Percentiles rank a stretch among this genome's conserved stretches.
Evolutionary conservation across 2,797 vertebrate genomes (phyloP).

Genomic region (Poeciliopsis turneri): DNA sequence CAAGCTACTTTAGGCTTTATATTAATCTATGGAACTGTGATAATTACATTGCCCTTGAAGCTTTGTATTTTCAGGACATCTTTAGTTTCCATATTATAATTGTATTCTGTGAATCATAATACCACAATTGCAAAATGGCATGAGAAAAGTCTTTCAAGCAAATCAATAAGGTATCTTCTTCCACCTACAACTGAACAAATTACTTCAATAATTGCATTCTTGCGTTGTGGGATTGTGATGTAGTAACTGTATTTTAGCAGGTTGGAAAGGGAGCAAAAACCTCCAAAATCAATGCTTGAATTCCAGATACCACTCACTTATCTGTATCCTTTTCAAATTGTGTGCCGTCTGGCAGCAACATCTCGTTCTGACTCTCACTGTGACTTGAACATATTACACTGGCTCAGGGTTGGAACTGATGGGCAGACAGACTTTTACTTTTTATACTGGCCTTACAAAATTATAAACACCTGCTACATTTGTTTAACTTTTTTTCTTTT

Average conservation of each 20-base stretch:
- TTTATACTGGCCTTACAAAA: neutral
- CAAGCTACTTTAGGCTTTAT: neutral
- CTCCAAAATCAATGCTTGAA: neutral
- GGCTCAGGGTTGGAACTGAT: neutral
- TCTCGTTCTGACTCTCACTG: neutral
- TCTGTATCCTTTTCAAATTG: neutral
- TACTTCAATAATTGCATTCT: conserved; percentile 4
- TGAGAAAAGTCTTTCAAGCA: neutral
- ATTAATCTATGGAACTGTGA: neutral
- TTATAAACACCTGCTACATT: neutral
- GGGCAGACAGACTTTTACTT: neutral
- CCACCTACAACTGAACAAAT: neutral
- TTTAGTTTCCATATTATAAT: neutral
- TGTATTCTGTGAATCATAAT: neutral
- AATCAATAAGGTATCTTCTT: conserved; percentile 1
- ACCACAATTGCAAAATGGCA: neutral
- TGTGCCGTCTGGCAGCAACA: neutral
- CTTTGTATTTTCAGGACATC: neutral
- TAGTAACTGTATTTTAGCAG: neutral
- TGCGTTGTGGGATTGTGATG: neutral
- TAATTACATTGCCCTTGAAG: neutral
- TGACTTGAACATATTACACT: neutral
- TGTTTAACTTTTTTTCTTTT: neutral
- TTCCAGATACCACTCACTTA: neutral
- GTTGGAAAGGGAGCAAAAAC: neutral